Conservation (phyloP, 2,888 invertebrate species). For the Chorisops tibialis region DNA sequence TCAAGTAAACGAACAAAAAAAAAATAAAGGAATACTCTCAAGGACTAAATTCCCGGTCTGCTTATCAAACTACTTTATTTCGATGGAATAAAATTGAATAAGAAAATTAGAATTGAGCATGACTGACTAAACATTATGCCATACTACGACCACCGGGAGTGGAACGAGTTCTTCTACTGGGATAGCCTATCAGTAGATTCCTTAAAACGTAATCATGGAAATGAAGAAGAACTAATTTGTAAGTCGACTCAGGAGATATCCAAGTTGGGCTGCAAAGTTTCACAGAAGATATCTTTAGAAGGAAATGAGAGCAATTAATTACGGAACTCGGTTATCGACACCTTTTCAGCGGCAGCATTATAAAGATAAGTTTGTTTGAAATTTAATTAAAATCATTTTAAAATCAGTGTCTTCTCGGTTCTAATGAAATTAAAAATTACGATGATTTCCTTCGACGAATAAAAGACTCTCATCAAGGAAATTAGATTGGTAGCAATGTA, state of each 20-base stretch:
- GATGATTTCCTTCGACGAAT: too few species aligned
- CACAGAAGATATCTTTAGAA: background rate
- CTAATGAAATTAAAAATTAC: slow-evolving; percentile 1
- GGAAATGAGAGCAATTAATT: slow-evolving; percentile 31
- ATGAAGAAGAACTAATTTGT: slow-evolving; percentile 32
- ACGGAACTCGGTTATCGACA: slow-evolving; percentile 31
- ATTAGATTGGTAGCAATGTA: too few species aligned
- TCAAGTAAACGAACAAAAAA: too few species aligned
- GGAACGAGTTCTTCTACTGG: background rate
- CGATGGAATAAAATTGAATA: slow-evolving; percentile 5
- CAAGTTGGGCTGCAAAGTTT: background rate
- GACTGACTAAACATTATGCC: background rate
- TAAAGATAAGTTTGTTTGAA: background rate
- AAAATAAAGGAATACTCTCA: too few species aligned
- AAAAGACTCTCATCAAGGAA: too few species aligned
- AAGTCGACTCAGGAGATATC: slow-evolving; percentile 18
- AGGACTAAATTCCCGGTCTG: too few species aligned
- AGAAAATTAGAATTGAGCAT: background rate
- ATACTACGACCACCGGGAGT: background rate
- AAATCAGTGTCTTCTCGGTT: background rate
- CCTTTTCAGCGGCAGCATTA: slow-evolving; percentile 17
- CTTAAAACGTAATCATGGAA: slow-evolving; percentile 13
- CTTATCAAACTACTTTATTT: slow-evolving; percentile 1
- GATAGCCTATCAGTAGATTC: slow-evolving; percentile 5
- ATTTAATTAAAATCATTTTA: slow-evolving; percentile 12